These are phyloP conservation scores for Brachionus asplanchnoidis DNA, from an alignment of 1,140 invertebrate species.

Conservation along the genomic window DNA sequence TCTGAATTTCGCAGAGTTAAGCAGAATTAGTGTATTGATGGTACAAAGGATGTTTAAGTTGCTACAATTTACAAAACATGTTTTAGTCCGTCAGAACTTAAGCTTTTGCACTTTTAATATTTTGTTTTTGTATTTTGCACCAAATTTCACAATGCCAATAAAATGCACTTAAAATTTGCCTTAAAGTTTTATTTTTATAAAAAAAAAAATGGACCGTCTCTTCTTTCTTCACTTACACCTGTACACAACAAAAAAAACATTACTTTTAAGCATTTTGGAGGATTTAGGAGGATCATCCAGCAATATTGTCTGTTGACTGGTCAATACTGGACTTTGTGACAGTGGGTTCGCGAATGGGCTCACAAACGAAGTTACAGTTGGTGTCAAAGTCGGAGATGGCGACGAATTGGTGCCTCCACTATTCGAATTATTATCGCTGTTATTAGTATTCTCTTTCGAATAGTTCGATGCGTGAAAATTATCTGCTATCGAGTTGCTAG, in stretches of 20 bases:
- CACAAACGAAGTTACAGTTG: background rate
- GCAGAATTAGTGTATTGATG: no score
- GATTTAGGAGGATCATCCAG: conserved; percentile 1
- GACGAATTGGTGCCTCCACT: background rate
- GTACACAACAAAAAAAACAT: background rate
- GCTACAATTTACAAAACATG: no score
- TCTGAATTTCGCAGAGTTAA: no score
- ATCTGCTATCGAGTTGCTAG: conserved; percentile 37
- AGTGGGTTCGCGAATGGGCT: background rate
- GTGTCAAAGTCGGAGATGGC: background rate
- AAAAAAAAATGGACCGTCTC: background rate
- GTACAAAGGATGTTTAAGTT: no score
- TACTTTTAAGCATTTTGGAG: conserved; percentile 32
- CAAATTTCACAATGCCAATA: no score
- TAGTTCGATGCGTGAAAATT: conserved; percentile 19
- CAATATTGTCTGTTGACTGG: background rate
- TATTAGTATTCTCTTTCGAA: background rate
- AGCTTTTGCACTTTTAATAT: no score
- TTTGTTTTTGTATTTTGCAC: no score
- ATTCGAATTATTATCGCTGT: background rate
- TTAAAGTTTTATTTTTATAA: background rate
- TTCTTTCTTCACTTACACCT: background rate
- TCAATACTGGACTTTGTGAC: background rate
- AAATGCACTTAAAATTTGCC: background rate
- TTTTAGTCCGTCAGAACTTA: no score